A percentile compares a stretch with the other conserved stretches of the same genome.
Evolutionary conservation across 2,113 vertebrate genomes (phyloP).

Genomic region (Hydropotes inermis): DNA sequence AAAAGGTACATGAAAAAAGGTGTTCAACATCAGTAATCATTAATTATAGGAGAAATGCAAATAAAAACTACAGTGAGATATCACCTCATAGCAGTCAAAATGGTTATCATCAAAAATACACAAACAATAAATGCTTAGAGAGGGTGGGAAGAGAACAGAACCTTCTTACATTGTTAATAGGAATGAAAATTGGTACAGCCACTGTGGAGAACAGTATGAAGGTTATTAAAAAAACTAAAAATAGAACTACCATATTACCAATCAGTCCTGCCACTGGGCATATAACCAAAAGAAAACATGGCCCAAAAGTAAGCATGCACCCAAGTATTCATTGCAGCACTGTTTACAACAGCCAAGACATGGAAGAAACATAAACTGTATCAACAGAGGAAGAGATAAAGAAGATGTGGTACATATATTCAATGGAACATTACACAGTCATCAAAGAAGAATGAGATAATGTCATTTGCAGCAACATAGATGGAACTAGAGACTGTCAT

Average conservation of each 20-base stretch:
- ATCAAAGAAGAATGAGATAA: background rate
- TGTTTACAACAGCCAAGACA: background rate
- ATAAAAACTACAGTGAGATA: background rate
- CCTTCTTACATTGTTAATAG: background rate
- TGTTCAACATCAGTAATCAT: background rate
- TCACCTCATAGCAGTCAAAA: background rate
- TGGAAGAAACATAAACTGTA: background rate
- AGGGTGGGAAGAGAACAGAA: background rate
- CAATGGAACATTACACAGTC: background rate
- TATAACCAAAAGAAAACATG: background rate
- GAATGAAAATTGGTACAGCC: background rate
- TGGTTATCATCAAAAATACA: background rate
- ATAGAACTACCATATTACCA: background rate
- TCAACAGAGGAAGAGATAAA: background rate
- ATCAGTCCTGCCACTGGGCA: background rate
- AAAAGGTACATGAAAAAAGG: background rate
- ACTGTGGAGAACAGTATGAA: background rate
- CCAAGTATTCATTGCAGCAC: background rate
- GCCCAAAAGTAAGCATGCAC: background rate
- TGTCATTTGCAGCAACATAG: background rate
- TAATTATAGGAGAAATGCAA: background rate
- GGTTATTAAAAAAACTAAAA: background rate
- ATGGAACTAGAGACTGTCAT: background rate
- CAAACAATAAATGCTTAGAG: background rate
- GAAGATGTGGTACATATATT: background rate